Evolutionary conservation across 1,140 invertebrate genomes (phyloP).

Genomic region (Chironomus striatipennis): DNA sequence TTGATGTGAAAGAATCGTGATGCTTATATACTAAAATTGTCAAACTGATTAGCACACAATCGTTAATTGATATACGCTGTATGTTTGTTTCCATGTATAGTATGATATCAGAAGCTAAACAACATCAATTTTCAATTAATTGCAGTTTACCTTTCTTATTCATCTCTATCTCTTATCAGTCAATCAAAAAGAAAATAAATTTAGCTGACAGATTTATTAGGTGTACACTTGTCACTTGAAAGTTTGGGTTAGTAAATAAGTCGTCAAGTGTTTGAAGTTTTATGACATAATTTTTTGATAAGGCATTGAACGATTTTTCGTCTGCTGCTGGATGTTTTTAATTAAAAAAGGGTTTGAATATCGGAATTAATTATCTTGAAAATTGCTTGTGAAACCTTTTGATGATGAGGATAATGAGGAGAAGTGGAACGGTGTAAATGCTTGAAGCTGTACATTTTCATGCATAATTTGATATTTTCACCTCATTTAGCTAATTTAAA

Average conservation of each 20-base stretch:
- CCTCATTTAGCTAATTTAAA: too few species aligned
- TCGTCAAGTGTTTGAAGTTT: background rate
- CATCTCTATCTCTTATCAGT: background rate
- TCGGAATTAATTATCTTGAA: too few species aligned
- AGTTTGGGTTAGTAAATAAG: background rate
- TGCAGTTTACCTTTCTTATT: background rate
- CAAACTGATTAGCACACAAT: background rate
- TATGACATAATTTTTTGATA: background rate
- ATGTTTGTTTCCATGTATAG: background rate
- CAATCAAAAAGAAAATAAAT: background rate
- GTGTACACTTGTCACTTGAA: background rate
- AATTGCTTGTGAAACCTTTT: too few species aligned
- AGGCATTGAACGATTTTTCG: too few species aligned
- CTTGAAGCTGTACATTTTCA: too few species aligned
- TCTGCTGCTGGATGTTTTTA: too few species aligned
- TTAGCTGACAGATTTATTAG: background rate
- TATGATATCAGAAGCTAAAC: background rate
- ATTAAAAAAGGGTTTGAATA: too few species aligned
- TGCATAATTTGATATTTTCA: too few species aligned
- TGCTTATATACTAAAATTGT: conserved; percentile 1
- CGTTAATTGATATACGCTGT: conserved; percentile 7
- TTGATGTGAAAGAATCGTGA: background rate
- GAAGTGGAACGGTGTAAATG: too few species aligned
- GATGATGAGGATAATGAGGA: too few species aligned
- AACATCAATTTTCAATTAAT: conserved; percentile 18